Evolutionary conservation across 2,113 vertebrate genomes (phyloP), one percentile per base, ranked within the genome.

Genomic region (Solenodon paradoxus): DNA sequence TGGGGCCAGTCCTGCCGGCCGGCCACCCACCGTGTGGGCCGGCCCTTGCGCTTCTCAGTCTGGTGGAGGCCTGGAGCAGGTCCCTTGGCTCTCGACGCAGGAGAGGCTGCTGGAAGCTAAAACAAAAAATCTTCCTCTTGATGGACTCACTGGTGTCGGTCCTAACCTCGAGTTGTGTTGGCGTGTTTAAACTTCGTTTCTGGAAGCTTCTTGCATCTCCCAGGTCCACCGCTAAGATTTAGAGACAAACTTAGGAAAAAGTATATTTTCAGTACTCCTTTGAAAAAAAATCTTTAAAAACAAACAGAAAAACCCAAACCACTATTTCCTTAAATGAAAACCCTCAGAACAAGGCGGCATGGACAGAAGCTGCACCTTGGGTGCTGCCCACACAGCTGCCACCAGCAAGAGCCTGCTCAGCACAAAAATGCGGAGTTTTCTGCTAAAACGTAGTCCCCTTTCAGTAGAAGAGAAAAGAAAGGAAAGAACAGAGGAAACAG

Each of bases 321-420:
- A 96, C 96, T 96, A 0, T 96, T 96, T 97, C 97, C 93, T 96
- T 79, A 95, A 96, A 96, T 97, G 53, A 98, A 99, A 98, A 98
- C 98, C 98, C 96, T 95, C 97, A 96, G 97, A 96, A 98, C 96
- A 97, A 98, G 98, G 98, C 98, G 97, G 95, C 97, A 32, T 96
- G 98, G 98, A 98, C 98, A 98, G 98, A 98, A 98, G 97, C 98
- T 98, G 96, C 98, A 98, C 98, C 98, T 99, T 98, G 98, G 98
- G 98, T 78, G 80, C 66, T 92, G 80, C 42, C 98, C 83, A 97
- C 96, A 87, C 68, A 94, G 97, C 96, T 47, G 3, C 3, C 84
- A 78, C 19, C 90, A 0, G 83, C 96, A 69, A 96, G 95, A 95
- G 97, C 91, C 96, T 74, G 49, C 88, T 89, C 95, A 74, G 97